These are phyloP conservation scores for Acheta domesticus DNA, from an alignment of 2,888 invertebrate species.

Conservation along the genomic window DNA sequence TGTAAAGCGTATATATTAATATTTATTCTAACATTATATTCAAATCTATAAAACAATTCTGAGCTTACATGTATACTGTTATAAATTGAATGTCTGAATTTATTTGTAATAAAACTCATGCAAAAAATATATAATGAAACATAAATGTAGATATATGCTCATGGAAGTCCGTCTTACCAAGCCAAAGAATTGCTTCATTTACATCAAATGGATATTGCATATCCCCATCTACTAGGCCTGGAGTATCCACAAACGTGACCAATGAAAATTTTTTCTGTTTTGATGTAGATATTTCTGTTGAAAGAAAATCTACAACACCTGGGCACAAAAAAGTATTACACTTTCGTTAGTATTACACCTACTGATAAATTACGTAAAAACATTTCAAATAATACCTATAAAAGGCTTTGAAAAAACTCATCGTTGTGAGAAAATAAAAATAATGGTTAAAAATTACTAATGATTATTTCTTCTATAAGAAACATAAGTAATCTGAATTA, in stretches of 20 bases:
- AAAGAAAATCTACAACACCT: constrained; percentile 55
- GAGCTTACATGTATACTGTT: too few species aligned
- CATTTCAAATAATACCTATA: background rate
- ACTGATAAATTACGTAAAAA: background rate
- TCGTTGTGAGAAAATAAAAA: background rate
- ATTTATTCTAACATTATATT: too few species aligned
- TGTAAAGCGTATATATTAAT: too few species aligned
- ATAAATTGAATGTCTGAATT: too few species aligned
- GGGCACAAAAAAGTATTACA: constrained; percentile 33
- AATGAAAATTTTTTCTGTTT: constrained; percentile 56
- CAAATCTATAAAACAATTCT: too few species aligned
- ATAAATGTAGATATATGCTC: too few species aligned
- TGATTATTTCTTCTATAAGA: too few species aligned
- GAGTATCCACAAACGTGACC: constrained; percentile 57
- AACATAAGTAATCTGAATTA: too few species aligned
- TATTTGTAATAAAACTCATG: too few species aligned
- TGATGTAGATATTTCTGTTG: constrained; percentile 56
- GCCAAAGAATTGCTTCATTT: constrained; percentile 53
- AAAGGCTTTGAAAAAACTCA: background rate
- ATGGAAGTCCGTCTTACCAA: constrained; percentile 46
- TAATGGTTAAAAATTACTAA: too few species aligned
- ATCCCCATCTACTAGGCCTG: constrained; percentile 58
- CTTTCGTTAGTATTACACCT: background rate
- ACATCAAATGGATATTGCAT: constrained; percentile 60
- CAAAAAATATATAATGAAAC: too few species aligned